phyloP scores from a whole-genome alignment of 2,113 vertebrate genomes.

The Propithecus coquereli region DNA sequence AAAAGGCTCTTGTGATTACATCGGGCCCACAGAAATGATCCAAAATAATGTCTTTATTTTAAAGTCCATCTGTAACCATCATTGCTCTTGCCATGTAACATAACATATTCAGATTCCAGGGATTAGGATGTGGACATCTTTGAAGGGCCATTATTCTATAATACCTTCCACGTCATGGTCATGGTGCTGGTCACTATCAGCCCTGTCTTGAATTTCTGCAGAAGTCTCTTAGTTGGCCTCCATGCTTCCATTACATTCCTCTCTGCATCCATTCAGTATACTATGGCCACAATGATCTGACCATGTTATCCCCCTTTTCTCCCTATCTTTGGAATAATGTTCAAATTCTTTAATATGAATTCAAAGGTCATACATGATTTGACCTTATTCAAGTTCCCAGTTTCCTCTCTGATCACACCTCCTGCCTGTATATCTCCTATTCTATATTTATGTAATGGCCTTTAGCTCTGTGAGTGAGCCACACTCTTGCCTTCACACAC shows the following conservation, averaged over 20 bases:
- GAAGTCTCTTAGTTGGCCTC: background rate
- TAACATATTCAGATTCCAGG: background rate
- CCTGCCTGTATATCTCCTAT: background rate
- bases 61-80: background rate
- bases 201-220: background rate
- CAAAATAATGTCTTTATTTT: background rate
- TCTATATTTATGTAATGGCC: background rate
- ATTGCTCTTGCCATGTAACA: background rate
- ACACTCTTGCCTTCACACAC: background rate
- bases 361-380: background rate
- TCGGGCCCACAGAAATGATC: background rate
- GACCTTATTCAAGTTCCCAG: background rate
- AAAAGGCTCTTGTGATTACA: background rate
- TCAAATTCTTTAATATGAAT: background rate
- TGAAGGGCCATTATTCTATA: background rate
- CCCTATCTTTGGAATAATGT: background rate
- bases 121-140: background rate
- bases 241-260: background rate
- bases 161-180: too few relatives aligned
- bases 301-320: background rate
- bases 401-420: background rate
- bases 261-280: background rate
- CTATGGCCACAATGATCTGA: background rate
- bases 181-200: background rate
- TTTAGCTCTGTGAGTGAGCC: background rate